phyloP scores from a whole-genome alignment of 2,113 vertebrate genomes.

The Geococcyx californianus region DNA sequence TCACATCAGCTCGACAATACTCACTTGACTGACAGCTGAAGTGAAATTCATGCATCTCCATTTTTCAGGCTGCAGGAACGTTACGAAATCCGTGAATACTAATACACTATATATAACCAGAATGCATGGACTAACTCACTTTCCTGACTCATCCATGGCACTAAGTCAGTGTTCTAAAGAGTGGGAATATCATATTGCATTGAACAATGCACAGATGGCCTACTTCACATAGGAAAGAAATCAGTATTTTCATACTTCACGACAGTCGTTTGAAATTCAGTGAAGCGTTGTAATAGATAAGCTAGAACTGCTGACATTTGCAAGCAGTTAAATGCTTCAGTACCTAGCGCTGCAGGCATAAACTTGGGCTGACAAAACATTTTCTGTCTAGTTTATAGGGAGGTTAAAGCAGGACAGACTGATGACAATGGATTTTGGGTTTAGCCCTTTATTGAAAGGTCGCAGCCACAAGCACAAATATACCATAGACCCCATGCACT shows the following conservation, averaged over 20 bases:
- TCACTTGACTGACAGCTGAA: neutral
- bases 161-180: neutral
- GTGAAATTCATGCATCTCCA: neutral
- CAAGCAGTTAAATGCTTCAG: neutral
- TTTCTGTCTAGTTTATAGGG: neutral
- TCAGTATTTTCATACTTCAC: neutral
- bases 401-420: neutral
- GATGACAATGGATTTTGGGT: neutral
- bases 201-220: neutral
- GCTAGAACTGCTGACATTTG: constrained; percentile 18
- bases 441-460: neutral
- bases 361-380: neutral
- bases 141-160: neutral
- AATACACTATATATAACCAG: neutral
- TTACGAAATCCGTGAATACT: neutral
- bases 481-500: neutral
- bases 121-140: neutral
- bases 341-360: neutral
- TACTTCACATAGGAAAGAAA: neutral
- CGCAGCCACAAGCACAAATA: neutral
- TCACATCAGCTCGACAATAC: neutral
- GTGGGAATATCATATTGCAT: neutral
- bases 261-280: neutral
- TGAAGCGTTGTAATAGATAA: neutral
- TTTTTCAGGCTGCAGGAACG: neutral